Conservation (phyloP, 2,113 vertebrate genomes). For the Penelope pileata region DNA sequence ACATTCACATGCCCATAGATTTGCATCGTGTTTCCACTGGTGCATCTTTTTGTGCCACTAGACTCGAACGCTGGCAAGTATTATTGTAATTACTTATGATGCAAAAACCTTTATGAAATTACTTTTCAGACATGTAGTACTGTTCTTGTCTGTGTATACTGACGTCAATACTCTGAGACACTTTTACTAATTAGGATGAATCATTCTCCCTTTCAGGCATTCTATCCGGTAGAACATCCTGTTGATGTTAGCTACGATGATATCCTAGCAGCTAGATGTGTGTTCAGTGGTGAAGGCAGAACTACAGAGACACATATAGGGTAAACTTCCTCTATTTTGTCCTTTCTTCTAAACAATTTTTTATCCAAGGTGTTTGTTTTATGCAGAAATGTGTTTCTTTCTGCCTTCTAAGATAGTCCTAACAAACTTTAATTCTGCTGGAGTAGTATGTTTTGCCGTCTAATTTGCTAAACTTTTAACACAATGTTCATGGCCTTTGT, state of each 20-base stretch:
- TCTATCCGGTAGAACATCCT: slow-evolving; percentile 86
- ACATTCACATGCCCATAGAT: neutral
- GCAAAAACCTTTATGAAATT: neutral
- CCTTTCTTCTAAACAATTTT: neutral
- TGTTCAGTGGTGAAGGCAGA: slow-evolving; percentile 92
- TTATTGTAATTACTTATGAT: neutral
- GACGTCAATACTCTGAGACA: neutral
- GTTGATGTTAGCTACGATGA: slow-evolving; percentile 88
- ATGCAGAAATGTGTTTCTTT: neutral
- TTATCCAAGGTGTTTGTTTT: neutral
- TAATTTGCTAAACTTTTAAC: neutral
- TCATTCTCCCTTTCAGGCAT: slow-evolving; percentile 82
- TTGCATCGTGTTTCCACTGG: neutral
- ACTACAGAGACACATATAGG: slow-evolving; percentile 89
- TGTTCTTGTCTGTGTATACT: neutral
- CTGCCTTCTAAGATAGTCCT: neutral
- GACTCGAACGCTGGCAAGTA: neutral
- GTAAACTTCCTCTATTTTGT: slow-evolving; percentile 71
- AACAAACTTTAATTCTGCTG: neutral
- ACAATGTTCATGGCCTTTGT: neutral
- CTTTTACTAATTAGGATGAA: neutral
- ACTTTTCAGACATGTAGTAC: neutral
- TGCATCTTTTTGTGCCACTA: neutral
- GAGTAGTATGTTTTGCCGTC: neutral
- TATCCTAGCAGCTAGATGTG: slow-evolving; percentile 89